These are phyloP conservation scores for Pemphredon lugubris DNA, from an alignment of 2,888 invertebrate genomes.

Conservation along the genomic window DNA sequence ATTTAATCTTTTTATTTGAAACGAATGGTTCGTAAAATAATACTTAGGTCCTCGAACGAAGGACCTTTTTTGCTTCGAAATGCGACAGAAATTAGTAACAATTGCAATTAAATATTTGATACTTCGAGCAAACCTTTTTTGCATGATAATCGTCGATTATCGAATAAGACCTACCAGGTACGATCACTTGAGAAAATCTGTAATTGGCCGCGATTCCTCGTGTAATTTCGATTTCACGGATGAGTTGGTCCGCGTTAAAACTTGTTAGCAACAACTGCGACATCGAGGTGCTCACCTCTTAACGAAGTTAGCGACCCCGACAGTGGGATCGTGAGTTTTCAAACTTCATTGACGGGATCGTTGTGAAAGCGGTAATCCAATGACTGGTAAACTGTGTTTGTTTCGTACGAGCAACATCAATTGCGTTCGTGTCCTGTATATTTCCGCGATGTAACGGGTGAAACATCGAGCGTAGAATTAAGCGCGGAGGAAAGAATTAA, in stretches of 20 bases:
- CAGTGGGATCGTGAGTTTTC: constrained; percentile 19
- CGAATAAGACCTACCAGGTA: not conserved
- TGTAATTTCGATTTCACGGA: constrained; percentile 33
- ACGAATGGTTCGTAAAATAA: too few species aligned
- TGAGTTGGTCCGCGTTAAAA: constrained; percentile 28
- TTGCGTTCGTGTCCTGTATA: too few species aligned
- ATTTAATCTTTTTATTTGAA: too few species aligned
- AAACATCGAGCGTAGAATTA: too few species aligned
- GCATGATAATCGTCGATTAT: not conserved
- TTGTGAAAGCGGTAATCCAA: constrained; percentile 19
- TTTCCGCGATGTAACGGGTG: too few species aligned
- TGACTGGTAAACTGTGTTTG: constrained; percentile 13
- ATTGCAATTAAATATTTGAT: too few species aligned
- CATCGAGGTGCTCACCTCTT: constrained; percentile 16
- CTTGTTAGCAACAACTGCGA: constrained; percentile 35
- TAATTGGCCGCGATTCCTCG: constrained; percentile 1
- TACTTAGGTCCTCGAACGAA: too few species aligned
- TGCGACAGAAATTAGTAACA: too few species aligned
- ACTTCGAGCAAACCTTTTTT: too few species aligned
- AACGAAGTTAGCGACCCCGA: constrained; percentile 26
- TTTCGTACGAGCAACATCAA: too few species aligned
- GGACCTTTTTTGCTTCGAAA: too few species aligned
- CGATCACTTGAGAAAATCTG: not conserved
- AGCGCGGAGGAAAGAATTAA: too few species aligned
- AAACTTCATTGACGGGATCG: constrained; percentile 12